Percentiles rank a stretch among this genome's conserved stretches.
These are phyloP conservation scores for Cynodonichthys magdalenae DNA, from an alignment of 2,797 vertebrate genomes.

Conservation along the genomic window DNA sequence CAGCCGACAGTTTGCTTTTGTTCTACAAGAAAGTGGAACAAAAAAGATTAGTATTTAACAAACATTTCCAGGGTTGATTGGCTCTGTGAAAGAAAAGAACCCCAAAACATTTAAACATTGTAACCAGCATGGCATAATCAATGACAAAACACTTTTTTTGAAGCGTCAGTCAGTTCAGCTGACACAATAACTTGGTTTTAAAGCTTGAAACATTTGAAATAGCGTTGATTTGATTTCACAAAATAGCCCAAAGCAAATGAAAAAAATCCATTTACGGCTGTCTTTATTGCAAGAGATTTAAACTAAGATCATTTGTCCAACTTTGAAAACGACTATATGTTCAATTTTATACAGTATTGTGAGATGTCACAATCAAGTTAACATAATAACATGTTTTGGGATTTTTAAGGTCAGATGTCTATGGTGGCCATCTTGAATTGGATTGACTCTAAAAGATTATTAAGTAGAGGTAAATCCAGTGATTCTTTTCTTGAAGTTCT, in stretches of 20 bases:
- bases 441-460: no score
- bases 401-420: no score
- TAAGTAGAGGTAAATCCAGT: no score
- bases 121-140: not conserved
- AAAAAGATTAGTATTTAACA: not conserved
- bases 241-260: not conserved
- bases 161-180: not conserved
- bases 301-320: no score
- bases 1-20: not conserved
- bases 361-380: no score
- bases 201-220: not conserved
- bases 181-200: not conserved
- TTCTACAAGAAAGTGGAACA: not conserved
- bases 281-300: not conserved
- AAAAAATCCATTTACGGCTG: no score
- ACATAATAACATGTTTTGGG: no score
- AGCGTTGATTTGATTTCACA: not conserved
- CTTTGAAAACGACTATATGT: no score
- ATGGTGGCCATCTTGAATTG: no score
- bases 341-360: no score
- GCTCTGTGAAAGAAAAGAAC: not conserved
- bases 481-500: no score
- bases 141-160: not conserved
- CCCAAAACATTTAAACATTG: not conserved
- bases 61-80: not conserved